Percentiles rank a stretch among this genome's conserved stretches.
Evolutionary conservation across 2,113 vertebrate genomes (phyloP).

Genomic region (Brachypteracias leptosomus): DNA sequence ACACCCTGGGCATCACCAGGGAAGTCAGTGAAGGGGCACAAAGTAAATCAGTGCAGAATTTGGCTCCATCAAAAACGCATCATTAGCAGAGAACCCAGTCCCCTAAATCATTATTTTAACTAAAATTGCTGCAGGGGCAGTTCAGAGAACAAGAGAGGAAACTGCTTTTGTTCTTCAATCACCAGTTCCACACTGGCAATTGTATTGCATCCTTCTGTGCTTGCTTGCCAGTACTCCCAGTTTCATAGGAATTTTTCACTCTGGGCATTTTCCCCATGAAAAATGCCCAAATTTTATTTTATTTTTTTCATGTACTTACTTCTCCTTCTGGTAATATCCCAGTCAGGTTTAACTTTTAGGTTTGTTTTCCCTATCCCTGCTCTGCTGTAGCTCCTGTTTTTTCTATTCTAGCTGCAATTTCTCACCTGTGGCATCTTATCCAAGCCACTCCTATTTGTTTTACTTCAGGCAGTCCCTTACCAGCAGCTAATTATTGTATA

Average conservation of each 20-base stretch:
- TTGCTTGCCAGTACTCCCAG: fast-evolving
- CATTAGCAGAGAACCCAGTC: not conserved
- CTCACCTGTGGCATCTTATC: not conserved
- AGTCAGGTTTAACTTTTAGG: not conserved
- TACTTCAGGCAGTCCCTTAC: not conserved
- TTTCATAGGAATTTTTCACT: not conserved
- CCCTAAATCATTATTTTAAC: not conserved
- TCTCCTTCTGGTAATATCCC: not conserved
- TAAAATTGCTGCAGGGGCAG: not conserved
- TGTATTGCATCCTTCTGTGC: not conserved
- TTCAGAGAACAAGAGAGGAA: not conserved
- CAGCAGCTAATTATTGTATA: not conserved
- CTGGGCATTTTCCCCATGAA: not conserved
- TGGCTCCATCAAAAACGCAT: not conserved
- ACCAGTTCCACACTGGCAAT: not conserved
- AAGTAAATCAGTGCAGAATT: not conserved
- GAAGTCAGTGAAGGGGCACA: not conserved
- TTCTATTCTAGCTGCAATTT: not conserved
- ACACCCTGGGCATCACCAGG: not conserved
- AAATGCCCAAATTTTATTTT: not conserved
- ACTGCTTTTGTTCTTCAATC: not conserved
- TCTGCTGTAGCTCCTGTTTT: not conserved
- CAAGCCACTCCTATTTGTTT: not conserved
- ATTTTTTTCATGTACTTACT: not conserved
- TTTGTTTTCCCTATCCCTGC: not conserved